Evolutionary conservation across 1,140 invertebrate species (phyloP), one percentile per base, ranked within the genome.

Genomic region (Mya arenaria): DNA sequence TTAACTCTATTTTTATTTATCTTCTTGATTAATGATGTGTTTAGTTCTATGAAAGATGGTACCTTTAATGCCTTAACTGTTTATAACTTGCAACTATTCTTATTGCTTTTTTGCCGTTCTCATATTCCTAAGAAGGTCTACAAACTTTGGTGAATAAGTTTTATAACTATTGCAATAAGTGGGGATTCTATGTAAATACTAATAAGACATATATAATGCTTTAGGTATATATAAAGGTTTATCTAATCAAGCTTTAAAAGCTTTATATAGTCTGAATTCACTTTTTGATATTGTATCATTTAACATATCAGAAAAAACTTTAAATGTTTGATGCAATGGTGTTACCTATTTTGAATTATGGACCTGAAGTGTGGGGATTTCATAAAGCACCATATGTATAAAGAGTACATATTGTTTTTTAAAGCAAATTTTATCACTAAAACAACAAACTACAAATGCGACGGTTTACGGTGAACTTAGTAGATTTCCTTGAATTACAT

Each of bases 1-100:
- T 52, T 65, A 34, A 65, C 60, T 4, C 60, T 41, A 1, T n/a
- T 65, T 30, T n/a, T 65, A 52, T 65, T 39, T 28, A 48, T 36
- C 1, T 63, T 65, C n/a, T 77, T 62, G 65, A 41, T 77, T 4
- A 77, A 77, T 48, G 73, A 75, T 63, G 48, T 44, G 34, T 36
- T 41, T 23, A 28, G 30, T 6, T 58, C n/a, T 28, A 23, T 58
- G 30, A 28, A 19, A 23, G 55, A 58, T 58, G 55, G 30, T 19
- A 8, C n/a, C 55, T 23, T 58, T 58, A 28, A 58, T 58, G 55
- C 6, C 5, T 58, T 58, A 23, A 58, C 5, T 58, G 30, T 58
- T 6, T 19, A 58, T 19, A 28, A 58, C 6, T 6, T 58, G 30
- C 5, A 58, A 58, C n/a, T 58, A 58, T 58, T 23, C 30, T 58